Evolutionary conservation across 2,888 invertebrate species (phyloP), one percentile per base, ranked within the genome.

Genomic region (Caenorhabditis angaria): DNA sequence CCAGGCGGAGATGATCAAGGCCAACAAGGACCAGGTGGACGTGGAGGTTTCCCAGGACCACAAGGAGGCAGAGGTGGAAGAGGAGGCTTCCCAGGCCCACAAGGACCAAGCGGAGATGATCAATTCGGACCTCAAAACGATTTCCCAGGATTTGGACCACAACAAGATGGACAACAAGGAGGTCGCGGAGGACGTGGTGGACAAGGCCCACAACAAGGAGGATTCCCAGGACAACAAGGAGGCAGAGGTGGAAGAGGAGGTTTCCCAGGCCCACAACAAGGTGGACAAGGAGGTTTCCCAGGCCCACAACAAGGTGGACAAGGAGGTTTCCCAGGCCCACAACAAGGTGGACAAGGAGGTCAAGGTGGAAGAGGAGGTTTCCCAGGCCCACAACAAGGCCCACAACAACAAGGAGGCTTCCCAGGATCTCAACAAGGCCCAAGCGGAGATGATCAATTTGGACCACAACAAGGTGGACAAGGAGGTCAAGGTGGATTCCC

Each of bases 391-490:
- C 56, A 18, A 51, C 35, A 27, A 41, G n/a, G 54, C 8, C 25
- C 62, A 29, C 64, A 64, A 29, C 64, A 18, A 41, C 32, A 41
- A 32, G 59, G 54, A 25, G 50, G 56, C 35, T 60, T 59, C 54
- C 56, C 61, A 41, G 50, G 65, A 41, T 59, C 53, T 59, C 58
- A 54, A n/a, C 47, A 47, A 48, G 54, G 54, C 41, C 27, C n/a
- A 1, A 47, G 25, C 47, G 50, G 57, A 35, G 58, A 53, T 50
- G 50, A 22, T 6, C 51, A 51, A 51, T 25, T 27, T 24, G 27
- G 27, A 8, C 54, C 4, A 28, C 27, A n/a, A 25, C 18, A 4
- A 3, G n/a, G 48, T 12, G 12, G 5, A 48, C 12, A 48, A 10
- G n/a, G 48, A 18, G n/a, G n/a, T n/a, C n/a, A 12, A 8, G 12